Evolutionary conservation across 2,113 vertebrate genomes (phyloP), one percentile per base, ranked within the genome.

Genomic region (Megaceryle torquata): DNA sequence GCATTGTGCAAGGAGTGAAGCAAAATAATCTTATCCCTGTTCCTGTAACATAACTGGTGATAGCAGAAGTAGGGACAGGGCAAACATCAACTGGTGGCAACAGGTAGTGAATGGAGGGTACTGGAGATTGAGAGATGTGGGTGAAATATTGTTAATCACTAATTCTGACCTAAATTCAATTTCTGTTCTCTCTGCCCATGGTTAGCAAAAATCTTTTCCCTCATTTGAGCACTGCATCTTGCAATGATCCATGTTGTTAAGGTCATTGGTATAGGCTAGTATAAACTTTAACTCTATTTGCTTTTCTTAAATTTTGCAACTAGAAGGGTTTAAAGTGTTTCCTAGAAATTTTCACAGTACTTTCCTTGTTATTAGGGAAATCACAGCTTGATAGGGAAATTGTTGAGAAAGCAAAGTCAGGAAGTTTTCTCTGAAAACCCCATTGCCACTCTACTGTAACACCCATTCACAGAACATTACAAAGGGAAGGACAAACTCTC

Each of bases 71-170:
- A 68, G 50, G 37, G 67, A 77, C 22, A 67, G 26, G 46, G 19
- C n/a, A 92, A 67, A 20, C 9, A 60, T n/a, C 35, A 64, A 0
- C n/a, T 37, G 20, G 19, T 53, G 48, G 26, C 39, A 64, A 60
- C 31, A 68, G 33, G 44, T 57, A 89, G n/a, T 9, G 71, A 64
- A 69, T 1, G 2, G 43, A 81, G 15, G 15, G 29, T 76, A 37
- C 21, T 35, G 13, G 14, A 63, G 22, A 80, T 51, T 1, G 0
- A 1, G 33, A 61, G 82, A 63, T 0, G 0, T 0, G 4, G 50
- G 65, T 22, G 37, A 74, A 79, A 60, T 15, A 13, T 7, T 41
- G 15, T 33, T 46, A 56, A 37, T 33, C 0, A 1, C n/a, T 75
- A 68, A 81, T 35, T 12, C 8, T 63, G 41, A n/a, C 26, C 7